phyloP scores from a whole-genome alignment of 92 coral and sea anemone species.

The Plumapathes pennacea region DNA sequence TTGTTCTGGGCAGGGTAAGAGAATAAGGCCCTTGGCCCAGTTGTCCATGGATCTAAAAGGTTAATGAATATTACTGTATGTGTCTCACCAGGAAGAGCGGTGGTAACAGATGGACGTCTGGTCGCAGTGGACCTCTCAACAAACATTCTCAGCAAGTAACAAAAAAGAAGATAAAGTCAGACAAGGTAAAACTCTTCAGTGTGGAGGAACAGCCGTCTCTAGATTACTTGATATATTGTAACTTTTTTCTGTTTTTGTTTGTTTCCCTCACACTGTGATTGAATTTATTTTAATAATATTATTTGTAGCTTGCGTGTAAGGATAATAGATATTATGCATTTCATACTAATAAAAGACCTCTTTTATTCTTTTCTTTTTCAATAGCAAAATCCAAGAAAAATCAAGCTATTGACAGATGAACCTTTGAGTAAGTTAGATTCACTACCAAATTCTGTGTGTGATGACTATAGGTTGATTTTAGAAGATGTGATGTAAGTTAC shows the following conservation, averaged over 20 bases:
- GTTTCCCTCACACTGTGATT: background rate
- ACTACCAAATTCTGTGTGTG: too few relatives aligned
- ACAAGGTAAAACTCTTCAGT: too few relatives aligned
- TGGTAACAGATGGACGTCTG: slow-evolving; percentile 88
- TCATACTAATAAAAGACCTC: too few relatives aligned
- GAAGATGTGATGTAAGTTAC: too few relatives aligned
- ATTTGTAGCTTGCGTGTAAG: too few relatives aligned
- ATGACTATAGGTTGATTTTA: too few relatives aligned
- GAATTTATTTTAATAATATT: background rate
- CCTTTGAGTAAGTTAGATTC: slow-evolving; percentile 90
- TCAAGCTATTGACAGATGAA: slow-evolving; percentile 82
- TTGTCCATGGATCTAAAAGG: too few relatives aligned
- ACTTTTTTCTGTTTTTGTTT: background rate
- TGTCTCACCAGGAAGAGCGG: slow-evolving; percentile 60
- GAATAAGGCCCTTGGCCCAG: too few relatives aligned
- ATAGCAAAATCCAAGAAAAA: slow-evolving; percentile 72
- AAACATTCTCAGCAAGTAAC: slow-evolving; percentile 52
- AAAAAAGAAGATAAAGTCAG: slow-evolving; percentile 69
- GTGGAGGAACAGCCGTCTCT: slow-evolving; percentile 9
- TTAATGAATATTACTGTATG: background rate
- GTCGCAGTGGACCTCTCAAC: slow-evolving; percentile 59
- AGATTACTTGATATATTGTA: background rate
- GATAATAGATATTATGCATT: too few relatives aligned
- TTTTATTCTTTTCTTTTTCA: background rate
- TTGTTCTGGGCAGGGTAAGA: too few relatives aligned